phyloP scores from a whole-genome alignment of 2,113 vertebrate genomes.

The Aegotheles bennettii region DNA sequence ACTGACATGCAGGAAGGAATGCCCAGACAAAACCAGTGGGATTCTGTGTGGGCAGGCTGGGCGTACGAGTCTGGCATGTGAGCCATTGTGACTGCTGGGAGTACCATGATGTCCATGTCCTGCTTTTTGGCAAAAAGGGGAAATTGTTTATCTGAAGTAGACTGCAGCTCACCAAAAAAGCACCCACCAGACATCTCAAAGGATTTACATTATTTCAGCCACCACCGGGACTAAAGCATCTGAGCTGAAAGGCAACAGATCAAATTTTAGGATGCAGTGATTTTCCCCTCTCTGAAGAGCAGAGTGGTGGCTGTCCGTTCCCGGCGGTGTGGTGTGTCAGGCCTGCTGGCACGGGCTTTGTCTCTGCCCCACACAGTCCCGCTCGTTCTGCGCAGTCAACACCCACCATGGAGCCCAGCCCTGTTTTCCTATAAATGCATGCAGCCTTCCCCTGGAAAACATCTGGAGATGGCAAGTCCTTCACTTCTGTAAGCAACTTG shows the following conservation, averaged over 20 bases:
- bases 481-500: background rate
- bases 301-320: background rate
- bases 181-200: background rate
- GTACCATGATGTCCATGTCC: background rate
- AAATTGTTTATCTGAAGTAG: background rate
- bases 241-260: background rate
- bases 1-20: background rate
- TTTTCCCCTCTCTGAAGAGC: background rate
- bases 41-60: background rate
- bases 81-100: background rate
- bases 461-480: background rate
- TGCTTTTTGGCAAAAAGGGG: background rate
- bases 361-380: accelerated
- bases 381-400: accelerated
- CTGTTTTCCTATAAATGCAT: background rate
- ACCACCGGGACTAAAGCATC: background rate
- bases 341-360: accelerated
- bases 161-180: background rate
- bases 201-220: background rate
- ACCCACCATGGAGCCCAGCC: background rate
- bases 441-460: background rate
- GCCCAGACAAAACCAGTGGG: background rate
- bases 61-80: background rate
- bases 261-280: background rate
- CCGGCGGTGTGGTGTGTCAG: background rate